phyloP scores from a whole-genome alignment of 1,140 invertebrate species.

The Drosophila subobscura region DNA sequence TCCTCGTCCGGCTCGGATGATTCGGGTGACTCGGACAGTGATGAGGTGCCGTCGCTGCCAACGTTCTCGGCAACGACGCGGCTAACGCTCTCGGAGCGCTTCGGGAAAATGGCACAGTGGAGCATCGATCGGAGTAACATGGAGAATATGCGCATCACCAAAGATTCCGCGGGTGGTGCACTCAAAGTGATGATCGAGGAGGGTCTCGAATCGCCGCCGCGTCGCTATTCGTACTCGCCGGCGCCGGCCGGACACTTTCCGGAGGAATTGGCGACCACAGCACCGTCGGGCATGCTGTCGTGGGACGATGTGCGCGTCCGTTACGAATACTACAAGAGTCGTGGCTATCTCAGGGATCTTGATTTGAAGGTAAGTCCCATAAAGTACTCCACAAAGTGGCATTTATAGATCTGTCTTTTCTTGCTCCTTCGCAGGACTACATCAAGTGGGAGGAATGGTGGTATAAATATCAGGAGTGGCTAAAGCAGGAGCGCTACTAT shows the following conservation, averaged over 20 bases:
- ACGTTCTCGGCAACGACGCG: conserved; percentile 84
- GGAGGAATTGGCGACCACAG: conserved; percentile 88
- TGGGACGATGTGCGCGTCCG: conserved; percentile 93
- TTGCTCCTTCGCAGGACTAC: conserved; percentile 87
- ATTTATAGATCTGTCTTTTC: not conserved
- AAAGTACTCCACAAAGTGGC: not conserved
- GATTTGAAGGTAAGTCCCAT: conserved; percentile 72
- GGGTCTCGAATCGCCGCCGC: conserved; percentile 83
- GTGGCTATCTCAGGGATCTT: conserved; percentile 90
- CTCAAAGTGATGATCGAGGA: conserved; percentile 91
- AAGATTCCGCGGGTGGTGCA: conserved; percentile 87
- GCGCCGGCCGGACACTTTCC: conserved; percentile 91
- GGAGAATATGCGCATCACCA: conserved; percentile 93
- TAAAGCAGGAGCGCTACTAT: conserved; percentile 92
- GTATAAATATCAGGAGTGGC: conserved; percentile 96
- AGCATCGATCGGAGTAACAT: conserved; percentile 89
- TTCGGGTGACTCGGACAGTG: conserved; percentile 77
- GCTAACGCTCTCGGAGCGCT: conserved; percentile 90
- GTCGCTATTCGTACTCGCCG: conserved; percentile 86
- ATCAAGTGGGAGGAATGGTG: conserved; percentile 97
- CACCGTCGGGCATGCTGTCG: conserved; percentile 89
- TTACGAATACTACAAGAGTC: conserved; percentile 92
- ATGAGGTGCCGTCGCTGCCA: conserved; percentile 74
- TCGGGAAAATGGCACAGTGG: conserved; percentile 96
- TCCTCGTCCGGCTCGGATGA: conserved; percentile 82